Base-by-base conservation (phyloP, 2,888 invertebrate species). In the Torymus auratus region DNA sequence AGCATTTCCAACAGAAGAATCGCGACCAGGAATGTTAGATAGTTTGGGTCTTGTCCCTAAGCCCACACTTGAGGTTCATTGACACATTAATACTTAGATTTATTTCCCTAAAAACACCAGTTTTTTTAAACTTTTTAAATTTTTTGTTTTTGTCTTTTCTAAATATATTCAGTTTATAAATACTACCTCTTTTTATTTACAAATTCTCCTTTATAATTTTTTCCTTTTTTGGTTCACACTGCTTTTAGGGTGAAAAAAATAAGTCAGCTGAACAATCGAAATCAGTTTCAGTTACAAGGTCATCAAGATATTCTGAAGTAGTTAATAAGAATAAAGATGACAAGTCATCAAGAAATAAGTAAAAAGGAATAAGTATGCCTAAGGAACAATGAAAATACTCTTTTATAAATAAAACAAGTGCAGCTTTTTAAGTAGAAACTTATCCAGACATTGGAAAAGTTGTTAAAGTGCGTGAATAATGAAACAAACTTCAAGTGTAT, bases 1-100 rank as follows among this genome's bases (percentile, higher is more conserved):
- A 0, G 95, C 96, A 0, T 96, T 95, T 91, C 92, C 94, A 14
- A 93, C 94, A 0, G 92, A 93, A 79, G 93, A 94, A 81, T 92
- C 93, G 14, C 95, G 86, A 65, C 86, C 88, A 10, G 90, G 89
- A 15, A 90, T 91, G 89, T 83, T 91, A 17, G 88, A 91, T 71
- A 90, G 90, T 83, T 85, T 91, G 80, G 91, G 91, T 52, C 86
- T 91, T 17, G 89, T 91, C 74, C 90, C 91, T 17, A 89, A 86
- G 84, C 86, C 85, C 58, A 78, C 83, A 75, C 80, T 85, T 61
- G 89, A 88, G 50, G 84, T 85, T 69, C 61, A 74, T 74, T 52
- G 61, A 76, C 23, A 76, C 13, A 65, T 69, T 81, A 55, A 62
- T 52, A 41, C 41, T 41, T 41, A 41, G 41, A 41, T 41, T 41